Evolutionary conservation across 2,797 vertebrate species (phyloP).

Genomic region (Halcyon badia): DNA sequence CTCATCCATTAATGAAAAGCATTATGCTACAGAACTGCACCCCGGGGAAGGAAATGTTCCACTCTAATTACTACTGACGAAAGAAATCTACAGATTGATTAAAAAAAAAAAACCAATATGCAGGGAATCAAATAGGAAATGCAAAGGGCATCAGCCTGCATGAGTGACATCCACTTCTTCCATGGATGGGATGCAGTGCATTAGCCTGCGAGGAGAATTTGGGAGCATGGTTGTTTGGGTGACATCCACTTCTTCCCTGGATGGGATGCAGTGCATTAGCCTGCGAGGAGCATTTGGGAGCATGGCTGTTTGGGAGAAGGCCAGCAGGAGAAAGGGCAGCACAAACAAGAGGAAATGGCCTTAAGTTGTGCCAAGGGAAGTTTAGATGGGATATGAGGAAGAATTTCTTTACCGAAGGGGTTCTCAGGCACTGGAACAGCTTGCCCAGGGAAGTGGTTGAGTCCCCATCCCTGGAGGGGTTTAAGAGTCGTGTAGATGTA

Average conservation of each 20-base stretch:
- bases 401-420: too few relatives aligned
- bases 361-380: too few relatives aligned
- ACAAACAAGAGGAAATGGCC: neutral
- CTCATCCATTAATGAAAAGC: slow-evolving; percentile 30
- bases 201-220: neutral
- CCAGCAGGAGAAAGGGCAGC: neutral
- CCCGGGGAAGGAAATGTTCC: slow-evolving; percentile 43
- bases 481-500: too few relatives aligned
- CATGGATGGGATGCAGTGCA: neutral
- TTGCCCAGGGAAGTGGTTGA: too few relatives aligned
- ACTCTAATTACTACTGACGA: slow-evolving; percentile 48
- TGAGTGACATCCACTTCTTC: neutral
- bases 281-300: neutral
- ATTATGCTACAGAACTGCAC: slow-evolving; percentile 13
- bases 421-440: too few relatives aligned
- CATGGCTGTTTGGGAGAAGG: neutral
- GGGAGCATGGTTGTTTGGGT: neutral
- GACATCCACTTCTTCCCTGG: neutral
- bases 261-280: neutral
- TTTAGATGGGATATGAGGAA: too few relatives aligned
- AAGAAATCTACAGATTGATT: slow-evolving; percentile 59
- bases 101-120: neutral
- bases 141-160: neutral
- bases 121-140: neutral
- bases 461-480: too few relatives aligned